phyloP scores from a whole-genome alignment of 2,113 vertebrate genomes.

The Noturus placidus region DNA sequence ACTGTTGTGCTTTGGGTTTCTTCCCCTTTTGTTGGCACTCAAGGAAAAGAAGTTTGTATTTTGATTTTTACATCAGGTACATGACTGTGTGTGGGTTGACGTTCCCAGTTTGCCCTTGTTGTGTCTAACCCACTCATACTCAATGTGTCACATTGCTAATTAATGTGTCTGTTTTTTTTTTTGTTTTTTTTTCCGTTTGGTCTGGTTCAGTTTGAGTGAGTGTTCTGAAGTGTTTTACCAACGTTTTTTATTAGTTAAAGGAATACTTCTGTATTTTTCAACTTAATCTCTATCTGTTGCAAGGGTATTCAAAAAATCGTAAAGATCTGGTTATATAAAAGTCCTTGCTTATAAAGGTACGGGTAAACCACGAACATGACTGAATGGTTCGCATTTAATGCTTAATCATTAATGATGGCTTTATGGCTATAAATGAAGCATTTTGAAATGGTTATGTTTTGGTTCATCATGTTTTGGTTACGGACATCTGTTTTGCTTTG shows the following conservation, averaged over 20 bases:
- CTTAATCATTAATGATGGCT: not conserved
- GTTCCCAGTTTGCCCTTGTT: conserved; percentile 39
- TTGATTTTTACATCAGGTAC: conserved; percentile 86
- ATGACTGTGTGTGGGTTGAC: conserved; percentile 53
- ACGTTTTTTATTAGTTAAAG: not conserved
- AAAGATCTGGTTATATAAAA: not conserved
- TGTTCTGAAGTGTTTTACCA: conserved; percentile 8
- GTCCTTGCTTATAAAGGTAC: not conserved
- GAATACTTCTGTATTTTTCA: not conserved
- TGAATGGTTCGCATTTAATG: not conserved
- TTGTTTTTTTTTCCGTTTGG: conserved; percentile 9
- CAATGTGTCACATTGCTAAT: conserved; percentile 30
- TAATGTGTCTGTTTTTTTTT: conserved; percentile 34
- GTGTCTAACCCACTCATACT: conserved; percentile 45
- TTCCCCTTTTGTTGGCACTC: conserved; percentile 72
- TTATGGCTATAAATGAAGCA: not conserved
- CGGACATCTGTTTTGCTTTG: not conserved
- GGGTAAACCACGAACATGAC: too few species aligned
- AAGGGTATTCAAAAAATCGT: not conserved
- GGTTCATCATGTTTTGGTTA: not conserved
- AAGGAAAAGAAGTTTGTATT: conserved; percentile 83
- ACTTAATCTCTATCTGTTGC: not conserved
- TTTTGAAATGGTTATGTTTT: not conserved
- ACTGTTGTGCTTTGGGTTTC: conserved; percentile 51
- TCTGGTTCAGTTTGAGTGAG: conserved; percentile 32